Base-by-base conservation (phyloP, 2,797 vertebrate genomes). In the Bovichtus variegatus region DNA sequence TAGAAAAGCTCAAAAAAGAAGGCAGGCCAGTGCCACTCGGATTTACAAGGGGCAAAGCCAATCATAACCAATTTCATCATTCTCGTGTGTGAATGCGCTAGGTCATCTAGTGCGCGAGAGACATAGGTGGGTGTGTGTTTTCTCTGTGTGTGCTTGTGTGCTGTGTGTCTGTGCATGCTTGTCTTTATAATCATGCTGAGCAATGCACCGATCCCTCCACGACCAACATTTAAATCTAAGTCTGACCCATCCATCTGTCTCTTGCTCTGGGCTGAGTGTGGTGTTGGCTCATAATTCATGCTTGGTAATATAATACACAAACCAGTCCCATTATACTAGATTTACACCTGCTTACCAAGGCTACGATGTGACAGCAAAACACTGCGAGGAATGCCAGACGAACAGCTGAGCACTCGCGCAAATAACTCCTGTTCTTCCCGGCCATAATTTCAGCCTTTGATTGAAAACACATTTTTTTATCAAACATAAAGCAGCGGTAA, bases 1-100 rank as follows among this genome's bases (percentile, higher is more conserved):
- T 93, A 92, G 91, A 91, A 91, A 89, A 90, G 79, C 90, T 90
- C 84, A 86, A 80, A 87, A 86, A 88, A 60, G 55, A 81, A 84
- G 71, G 82, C 31, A 66, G 81, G 58, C 62, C 71, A 55, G 71
- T 87, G 88, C 87, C 90, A 82, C 84, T 68, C 55, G 86, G 91
- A 92, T 91, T 93, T 93, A 89, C 80, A 80, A 74, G 69, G 87
- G 84, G 81, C 87, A 92, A 83, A 91, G 76, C 81, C 89, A 92
- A 89, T 93, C 91, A 91, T 82, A 84, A 83, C 80, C 75, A 66
- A 66, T 90, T 88, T 86, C 76, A 87, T 74, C 76, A 76, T 34
- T 79, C 58, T 53, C 58, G 23, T 59, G 62, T 76, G 74, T 36
- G 66, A 77, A 80, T 59, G 62, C 16, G 3, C 46, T 31, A 18